Evolutionary conservation across 2,113 vertebrate genomes (phyloP).

Genomic region (Channa argus): DNA sequence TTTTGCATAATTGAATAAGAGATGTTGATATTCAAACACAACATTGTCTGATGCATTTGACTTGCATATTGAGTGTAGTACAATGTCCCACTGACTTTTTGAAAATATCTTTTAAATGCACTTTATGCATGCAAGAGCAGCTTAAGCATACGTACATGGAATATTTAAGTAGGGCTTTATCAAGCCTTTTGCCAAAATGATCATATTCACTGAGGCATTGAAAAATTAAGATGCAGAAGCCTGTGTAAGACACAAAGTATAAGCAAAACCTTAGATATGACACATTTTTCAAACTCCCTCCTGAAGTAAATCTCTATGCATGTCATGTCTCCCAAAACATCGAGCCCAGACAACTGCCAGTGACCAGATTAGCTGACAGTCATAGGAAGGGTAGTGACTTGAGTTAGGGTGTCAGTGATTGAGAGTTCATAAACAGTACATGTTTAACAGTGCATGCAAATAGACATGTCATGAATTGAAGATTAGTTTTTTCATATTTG

Average conservation of each 20-base stretch:
- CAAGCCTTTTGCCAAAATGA: constrained; percentile 6
- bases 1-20: constrained; percentile 7
- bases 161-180: background rate
- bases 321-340: constrained; percentile 16
- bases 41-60: constrained; percentile 5
- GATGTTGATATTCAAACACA: constrained; percentile 10
- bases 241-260: background rate
- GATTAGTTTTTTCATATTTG: too few species aligned
- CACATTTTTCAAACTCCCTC: constrained; percentile 51
- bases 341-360: constrained; percentile 23
- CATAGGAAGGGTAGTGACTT: background rate
- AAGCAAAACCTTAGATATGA: constrained; percentile 9
- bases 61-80: constrained; percentile 12
- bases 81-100: background rate
- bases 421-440: constrained; percentile 9
- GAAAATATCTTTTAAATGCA: constrained; percentile 8
- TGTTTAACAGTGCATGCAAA: background rate
- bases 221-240: constrained; percentile 3
- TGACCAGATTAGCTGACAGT: constrained; percentile 56
- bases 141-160: background rate
- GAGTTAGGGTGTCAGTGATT: background rate
- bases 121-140: background rate
- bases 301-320: constrained; percentile 1
- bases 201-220: background rate
- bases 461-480: background rate